A percentile compares a stretch with the other conserved stretches of the same genome.
Conservation (phyloP, 1,140 invertebrate genomes). For the Panagrolaimus sp. region DNA sequence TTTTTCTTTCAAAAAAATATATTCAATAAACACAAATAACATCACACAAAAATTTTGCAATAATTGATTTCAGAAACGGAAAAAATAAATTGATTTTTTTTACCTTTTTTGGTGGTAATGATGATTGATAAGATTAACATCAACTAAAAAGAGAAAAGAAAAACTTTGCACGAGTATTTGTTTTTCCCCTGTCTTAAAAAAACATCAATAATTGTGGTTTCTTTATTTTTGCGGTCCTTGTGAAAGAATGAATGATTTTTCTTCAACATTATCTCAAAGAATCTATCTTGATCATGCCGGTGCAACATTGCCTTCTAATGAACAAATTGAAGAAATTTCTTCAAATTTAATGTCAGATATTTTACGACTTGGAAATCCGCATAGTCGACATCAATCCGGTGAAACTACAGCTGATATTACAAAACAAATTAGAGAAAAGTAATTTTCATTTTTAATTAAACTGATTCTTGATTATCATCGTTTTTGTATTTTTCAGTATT, state of each 20-base stretch:
- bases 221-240: slow-evolving; percentile 9
- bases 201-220: too few relatives aligned
- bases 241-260: not conserved
- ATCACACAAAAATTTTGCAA: too few relatives aligned
- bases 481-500: slow-evolving; percentile 67
- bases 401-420: slow-evolving; percentile 72
- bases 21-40: too few relatives aligned
- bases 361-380: slow-evolving; percentile 77
- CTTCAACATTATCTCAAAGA: not conserved
- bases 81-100: too few relatives aligned
- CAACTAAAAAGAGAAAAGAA: too few relatives aligned
- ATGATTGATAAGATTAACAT: too few relatives aligned
- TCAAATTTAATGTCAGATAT: slow-evolving; percentile 67
- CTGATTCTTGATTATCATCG: slow-evolving; percentile 15
- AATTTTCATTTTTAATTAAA: slow-evolving; percentile 38
- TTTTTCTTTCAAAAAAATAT: too few relatives aligned
- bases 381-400: slow-evolving; percentile 70
- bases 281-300: slow-evolving; percentile 83
- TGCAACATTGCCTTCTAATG: slow-evolving; percentile 73
- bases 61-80: too few relatives aligned
- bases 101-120: too few relatives aligned
- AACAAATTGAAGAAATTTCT: slow-evolving; percentile 69
- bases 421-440: slow-evolving; percentile 75
- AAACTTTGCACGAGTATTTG: too few relatives aligned
- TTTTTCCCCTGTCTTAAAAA: too few relatives aligned